Percentiles rank a stretch among this genome's conserved stretches.
phyloP scores from a whole-genome alignment of 2,797 vertebrate genomes.

The Hybognathus amarus region DNA sequence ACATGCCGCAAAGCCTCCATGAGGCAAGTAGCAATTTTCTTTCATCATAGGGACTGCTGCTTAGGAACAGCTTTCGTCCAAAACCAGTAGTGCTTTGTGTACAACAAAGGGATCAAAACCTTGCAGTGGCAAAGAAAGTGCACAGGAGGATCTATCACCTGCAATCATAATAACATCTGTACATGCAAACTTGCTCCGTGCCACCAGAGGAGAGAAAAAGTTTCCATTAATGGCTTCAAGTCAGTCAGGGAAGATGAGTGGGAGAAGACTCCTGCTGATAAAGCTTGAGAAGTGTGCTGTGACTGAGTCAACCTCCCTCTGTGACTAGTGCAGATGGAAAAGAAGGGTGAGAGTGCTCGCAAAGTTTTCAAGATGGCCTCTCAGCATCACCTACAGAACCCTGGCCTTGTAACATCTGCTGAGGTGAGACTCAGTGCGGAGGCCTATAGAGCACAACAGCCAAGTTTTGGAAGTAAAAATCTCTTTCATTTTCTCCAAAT shows the following conservation, averaged over 20 bases:
- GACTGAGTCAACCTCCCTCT: constrained; percentile 54
- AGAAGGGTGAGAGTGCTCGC: constrained; percentile 23
- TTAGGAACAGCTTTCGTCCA: constrained; percentile 47
- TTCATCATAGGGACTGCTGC: constrained; percentile 50
- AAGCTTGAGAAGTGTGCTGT: constrained; percentile 55
- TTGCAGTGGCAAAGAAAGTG: constrained; percentile 13
- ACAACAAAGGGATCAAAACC: constrained; percentile 31
- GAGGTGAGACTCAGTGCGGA: constrained; percentile 1
- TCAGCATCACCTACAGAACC: constrained; percentile 32
- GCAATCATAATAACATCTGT: constrained; percentile 34
- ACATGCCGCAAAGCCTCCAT: constrained; percentile 40
- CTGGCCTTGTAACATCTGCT: constrained; percentile 37
- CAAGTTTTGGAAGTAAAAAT: background rate
- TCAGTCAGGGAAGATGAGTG: constrained; percentile 37
- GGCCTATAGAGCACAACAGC: background rate
- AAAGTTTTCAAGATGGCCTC: constrained; percentile 42
- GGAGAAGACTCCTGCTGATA: constrained; percentile 53
- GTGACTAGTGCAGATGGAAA: constrained; percentile 60
- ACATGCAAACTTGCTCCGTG: background rate
- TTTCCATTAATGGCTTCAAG: constrained; percentile 45
- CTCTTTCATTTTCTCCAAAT: background rate
- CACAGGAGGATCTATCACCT: constrained; percentile 43
- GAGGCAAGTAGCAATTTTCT: constrained; percentile 63
- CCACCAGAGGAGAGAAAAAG: constrained; percentile 43
- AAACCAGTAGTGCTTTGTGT: constrained; percentile 47